Conservation (phyloP, 2,113 vertebrate species). For the Theristicus caerulescens region DNA sequence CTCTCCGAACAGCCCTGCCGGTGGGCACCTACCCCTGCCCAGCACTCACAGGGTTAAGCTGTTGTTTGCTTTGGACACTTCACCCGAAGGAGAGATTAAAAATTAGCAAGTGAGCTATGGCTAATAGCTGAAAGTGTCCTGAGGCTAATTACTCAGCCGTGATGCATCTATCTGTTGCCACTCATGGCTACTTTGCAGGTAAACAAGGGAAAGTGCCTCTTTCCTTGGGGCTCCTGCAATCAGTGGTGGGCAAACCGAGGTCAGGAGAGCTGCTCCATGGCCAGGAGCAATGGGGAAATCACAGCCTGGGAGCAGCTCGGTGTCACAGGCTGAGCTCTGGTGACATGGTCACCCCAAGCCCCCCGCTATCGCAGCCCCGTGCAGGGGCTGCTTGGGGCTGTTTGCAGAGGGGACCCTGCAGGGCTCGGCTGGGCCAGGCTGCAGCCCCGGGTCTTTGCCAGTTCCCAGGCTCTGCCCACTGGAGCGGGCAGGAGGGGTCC, state of each 20-base stretch:
- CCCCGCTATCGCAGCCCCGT: rapidly evolving
- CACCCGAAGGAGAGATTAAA: background rate
- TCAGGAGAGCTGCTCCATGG: no score
- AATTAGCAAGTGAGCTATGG: background rate
- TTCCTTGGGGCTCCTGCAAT: background rate
- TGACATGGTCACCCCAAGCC: background rate
- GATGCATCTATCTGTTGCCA: background rate
- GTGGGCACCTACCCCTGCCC: rapidly evolving
- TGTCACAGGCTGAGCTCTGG: no score
- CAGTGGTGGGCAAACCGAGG: background rate
- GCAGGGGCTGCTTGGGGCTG: background rate
- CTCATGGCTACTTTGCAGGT: background rate
- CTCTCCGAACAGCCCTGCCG: rapidly evolving
- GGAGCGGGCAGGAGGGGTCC: background rate
- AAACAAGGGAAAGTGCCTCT: background rate
- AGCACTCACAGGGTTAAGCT: background rate
- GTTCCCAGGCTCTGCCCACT: background rate
- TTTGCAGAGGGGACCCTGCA: background rate
- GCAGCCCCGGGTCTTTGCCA: background rate
- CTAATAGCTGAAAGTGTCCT: background rate
- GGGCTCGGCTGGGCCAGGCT: background rate
- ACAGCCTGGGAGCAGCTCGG: background rate
- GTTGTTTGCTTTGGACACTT: background rate
- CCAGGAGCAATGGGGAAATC: no score
- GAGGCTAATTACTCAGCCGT: background rate